Evolutionary conservation across 2,888 invertebrate genomes (phyloP).

Genomic region (Mythimna albipuncta): DNA sequence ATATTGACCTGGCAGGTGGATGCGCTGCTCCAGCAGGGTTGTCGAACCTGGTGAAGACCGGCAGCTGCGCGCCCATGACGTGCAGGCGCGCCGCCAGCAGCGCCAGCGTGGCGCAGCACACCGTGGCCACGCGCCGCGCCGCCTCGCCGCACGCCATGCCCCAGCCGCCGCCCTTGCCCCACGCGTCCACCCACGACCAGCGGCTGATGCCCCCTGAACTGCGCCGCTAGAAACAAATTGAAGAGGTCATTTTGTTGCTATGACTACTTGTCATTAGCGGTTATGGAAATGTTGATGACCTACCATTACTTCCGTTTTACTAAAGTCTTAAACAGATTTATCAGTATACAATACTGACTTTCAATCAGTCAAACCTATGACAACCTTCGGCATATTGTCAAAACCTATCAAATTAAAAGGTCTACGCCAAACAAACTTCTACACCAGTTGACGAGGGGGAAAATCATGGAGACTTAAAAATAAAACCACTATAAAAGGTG

Average conservation of each 20-base stretch:
- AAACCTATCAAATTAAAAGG: background rate
- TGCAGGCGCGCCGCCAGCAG: slow-evolving; percentile 96
- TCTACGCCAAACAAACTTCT: background rate
- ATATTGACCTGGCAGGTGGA: slow-evolving; percentile 91
- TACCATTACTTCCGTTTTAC: no score
- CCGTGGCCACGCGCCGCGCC: slow-evolving; percentile 94
- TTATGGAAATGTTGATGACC: no score
- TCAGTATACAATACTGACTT: background rate
- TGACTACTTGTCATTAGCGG: background rate
- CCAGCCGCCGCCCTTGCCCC: slow-evolving; percentile 87
- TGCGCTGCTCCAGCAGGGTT: slow-evolving; percentile 98
- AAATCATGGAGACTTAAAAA: slow-evolving; percentile 4
- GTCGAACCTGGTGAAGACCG: slow-evolving; percentile 99
- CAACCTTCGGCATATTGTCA: background rate
- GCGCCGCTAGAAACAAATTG: slow-evolving; percentile 76
- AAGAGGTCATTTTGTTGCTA: background rate
- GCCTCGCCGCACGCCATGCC: slow-evolving; percentile 91
- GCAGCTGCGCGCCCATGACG: slow-evolving; percentile 99
- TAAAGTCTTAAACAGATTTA: no score
- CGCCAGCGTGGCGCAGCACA: slow-evolving; percentile 94
- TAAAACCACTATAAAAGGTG: background rate
- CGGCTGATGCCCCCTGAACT: slow-evolving; percentile 76
- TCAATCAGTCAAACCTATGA: background rate
- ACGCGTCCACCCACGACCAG: slow-evolving; percentile 86
- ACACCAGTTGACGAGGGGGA: background rate